A percentile compares a stretch with the other conserved stretches of the same genome.
Conservation (phyloP, 2,113 vertebrate genomes). For the Melanerpes formicivorus region DNA sequence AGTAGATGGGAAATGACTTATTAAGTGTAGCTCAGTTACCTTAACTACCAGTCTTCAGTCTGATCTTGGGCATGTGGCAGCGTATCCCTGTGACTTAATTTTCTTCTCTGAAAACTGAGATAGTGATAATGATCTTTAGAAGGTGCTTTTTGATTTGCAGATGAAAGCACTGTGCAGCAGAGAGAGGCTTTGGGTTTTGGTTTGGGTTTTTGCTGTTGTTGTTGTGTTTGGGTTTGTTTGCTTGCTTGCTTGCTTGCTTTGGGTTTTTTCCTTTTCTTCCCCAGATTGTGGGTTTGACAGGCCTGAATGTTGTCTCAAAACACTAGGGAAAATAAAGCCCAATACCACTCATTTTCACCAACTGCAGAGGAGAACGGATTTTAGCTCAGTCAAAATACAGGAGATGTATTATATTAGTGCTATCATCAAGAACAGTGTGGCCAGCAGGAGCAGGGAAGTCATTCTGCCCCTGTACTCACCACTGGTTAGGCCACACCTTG, state of each 20-base stretch:
- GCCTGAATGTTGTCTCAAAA: neutral
- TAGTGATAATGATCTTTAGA: slow-evolving; percentile 25
- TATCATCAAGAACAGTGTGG: neutral
- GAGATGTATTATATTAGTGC: neutral
- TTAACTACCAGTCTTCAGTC: neutral
- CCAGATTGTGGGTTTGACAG: neutral
- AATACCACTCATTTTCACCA: neutral
- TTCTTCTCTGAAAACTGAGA: slow-evolving; percentile 40
- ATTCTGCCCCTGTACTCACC: too few relatives aligned
- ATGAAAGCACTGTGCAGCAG: neutral
- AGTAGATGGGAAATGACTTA: neutral
- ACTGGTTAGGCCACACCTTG: too few relatives aligned
- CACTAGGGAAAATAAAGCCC: neutral
- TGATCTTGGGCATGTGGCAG: slow-evolving; percentile 11
- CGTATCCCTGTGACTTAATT: neutral
- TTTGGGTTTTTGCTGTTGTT: too few relatives aligned
- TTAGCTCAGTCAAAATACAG: neutral
- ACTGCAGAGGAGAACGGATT: neutral
- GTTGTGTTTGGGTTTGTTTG: too few relatives aligned
- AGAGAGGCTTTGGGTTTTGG: neutral
- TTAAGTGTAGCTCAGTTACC: neutral
- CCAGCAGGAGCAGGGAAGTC: too few relatives aligned
- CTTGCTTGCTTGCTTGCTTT: too few relatives aligned
- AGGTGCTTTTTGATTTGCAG: slow-evolving; percentile 37
- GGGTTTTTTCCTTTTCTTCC: neutral